Evolutionary conservation across 2,888 invertebrate species (phyloP).

Genomic region (Pediacus dermestoides): DNA sequence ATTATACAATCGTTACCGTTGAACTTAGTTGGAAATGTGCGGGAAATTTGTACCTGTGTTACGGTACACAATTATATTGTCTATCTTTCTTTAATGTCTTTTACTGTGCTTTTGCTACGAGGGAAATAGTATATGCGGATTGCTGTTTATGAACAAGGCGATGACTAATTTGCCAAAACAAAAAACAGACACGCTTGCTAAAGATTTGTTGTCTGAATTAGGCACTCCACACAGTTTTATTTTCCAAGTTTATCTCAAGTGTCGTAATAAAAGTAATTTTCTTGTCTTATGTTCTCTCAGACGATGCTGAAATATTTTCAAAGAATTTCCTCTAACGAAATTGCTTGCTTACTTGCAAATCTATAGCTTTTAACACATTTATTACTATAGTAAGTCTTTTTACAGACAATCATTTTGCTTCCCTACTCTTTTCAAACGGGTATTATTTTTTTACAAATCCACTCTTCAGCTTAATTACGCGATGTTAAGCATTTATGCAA

Average conservation of each 20-base stretch:
- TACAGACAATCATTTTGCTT: slow-evolving; percentile 5
- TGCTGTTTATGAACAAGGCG: slow-evolving; percentile 15
- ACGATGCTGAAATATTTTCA: slow-evolving; percentile 16
- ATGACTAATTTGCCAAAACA: slow-evolving; percentile 22
- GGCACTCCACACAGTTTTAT: slow-evolving; percentile 28
- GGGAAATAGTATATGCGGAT: slow-evolving; percentile 7
- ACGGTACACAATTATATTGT: slow-evolving; percentile 8
- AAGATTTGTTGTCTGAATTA: slow-evolving; percentile 34
- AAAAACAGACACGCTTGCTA: slow-evolving; percentile 22
- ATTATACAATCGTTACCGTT: slow-evolving; percentile 32
- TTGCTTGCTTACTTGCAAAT: slow-evolving; percentile 14
- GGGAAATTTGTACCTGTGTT: slow-evolving; percentile 15
- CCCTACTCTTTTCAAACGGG: no score
- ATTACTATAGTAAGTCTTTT: slow-evolving; percentile 5
- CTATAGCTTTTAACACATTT: slow-evolving; percentile 12
- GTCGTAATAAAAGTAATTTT: slow-evolving; percentile 29
- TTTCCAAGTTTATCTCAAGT: slow-evolving; percentile 29
- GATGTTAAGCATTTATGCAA: no score
- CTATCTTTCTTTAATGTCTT: slow-evolving; percentile 11
- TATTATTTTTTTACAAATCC: no score
- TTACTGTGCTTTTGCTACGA: slow-evolving; percentile 11
- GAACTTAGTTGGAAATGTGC: slow-evolving; percentile 21
- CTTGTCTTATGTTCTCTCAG: slow-evolving; percentile 14
- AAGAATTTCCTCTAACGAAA: slow-evolving; percentile 13
- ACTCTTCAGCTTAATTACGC: no score